Percentiles rank a stretch among this genome's conserved stretches.
These are phyloP conservation scores for Pteropus alecto DNA, from an alignment of 2,113 vertebrate genomes.

Conservation along the genomic window DNA sequence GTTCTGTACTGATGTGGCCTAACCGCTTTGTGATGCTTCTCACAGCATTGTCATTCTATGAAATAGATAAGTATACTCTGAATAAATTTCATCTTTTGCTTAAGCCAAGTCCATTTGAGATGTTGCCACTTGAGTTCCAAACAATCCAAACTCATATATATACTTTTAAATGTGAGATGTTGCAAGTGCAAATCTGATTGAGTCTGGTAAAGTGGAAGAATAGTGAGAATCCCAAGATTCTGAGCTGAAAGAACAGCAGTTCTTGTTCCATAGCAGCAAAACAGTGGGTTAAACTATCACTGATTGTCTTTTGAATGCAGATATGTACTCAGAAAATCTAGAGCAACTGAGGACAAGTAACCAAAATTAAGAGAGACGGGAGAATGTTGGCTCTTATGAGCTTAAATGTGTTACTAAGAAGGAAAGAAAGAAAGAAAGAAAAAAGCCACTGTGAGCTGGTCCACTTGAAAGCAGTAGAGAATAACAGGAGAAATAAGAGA, in stretches of 20 bases:
- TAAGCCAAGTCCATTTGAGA: neutral
- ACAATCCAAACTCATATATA: neutral
- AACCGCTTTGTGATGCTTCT: neutral
- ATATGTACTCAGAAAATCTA: neutral
- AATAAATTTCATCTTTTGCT: neutral
- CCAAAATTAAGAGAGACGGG: neutral
- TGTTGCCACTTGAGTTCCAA: neutral
- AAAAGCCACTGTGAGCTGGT: neutral
- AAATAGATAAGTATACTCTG: neutral
- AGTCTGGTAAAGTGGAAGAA: neutral
- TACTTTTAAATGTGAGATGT: neutral
- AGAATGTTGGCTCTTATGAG: neutral
- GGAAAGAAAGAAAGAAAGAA: neutral
- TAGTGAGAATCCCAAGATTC: neutral
- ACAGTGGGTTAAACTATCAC: neutral
- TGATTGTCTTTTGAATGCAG: constrained; percentile 9
- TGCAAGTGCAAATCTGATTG: neutral
- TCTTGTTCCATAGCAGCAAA: neutral
- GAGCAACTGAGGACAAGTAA: constrained; percentile 34
- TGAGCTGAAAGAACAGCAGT: neutral
- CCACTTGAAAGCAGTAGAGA: neutral
- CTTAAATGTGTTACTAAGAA: neutral
- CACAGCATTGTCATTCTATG: neutral
- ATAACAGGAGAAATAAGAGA: neutral
- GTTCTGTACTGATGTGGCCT: neutral